Conservation (phyloP, 2,888 invertebrate species). For the Boloria euphrosyne region DNA sequence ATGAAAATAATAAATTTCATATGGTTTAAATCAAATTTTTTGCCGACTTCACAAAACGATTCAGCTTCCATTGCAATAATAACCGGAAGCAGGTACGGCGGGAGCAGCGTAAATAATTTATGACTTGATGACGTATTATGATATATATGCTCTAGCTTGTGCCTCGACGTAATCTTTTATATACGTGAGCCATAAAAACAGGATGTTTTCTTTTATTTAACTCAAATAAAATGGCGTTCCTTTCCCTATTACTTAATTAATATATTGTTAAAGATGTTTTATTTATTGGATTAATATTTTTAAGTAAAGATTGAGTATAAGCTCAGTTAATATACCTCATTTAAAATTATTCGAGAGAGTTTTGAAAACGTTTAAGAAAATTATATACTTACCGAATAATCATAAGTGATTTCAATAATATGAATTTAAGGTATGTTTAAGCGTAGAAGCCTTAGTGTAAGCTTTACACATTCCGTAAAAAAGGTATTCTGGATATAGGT, state of each 20-base stretch:
- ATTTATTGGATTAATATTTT: not conserved
- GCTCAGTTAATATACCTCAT: too few species aligned
- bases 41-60: conserved; percentile 20
- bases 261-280: too few species aligned
- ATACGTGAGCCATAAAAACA: conserved; percentile 34
- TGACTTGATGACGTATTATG: conserved; percentile 64
- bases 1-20: conserved; percentile 7
- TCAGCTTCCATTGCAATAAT: conserved; percentile 24
- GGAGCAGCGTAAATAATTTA: conserved; percentile 60
- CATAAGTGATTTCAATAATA: too few species aligned
- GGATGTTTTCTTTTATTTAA: conserved; percentile 16
- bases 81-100: conserved; percentile 35
- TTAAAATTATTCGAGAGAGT: too few species aligned
- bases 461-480: too few species aligned
- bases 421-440: too few species aligned
- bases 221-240: too few species aligned
- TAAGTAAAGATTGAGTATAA: too few species aligned
- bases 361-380: not conserved
- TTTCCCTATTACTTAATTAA: too few species aligned
- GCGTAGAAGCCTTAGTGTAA: too few species aligned
- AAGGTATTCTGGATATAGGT: too few species aligned
- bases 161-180: conserved; percentile 56
- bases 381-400: too few species aligned
- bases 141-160: conserved; percentile 62
- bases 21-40: conserved; percentile 18